These are phyloP conservation scores for Darevskia nairensis DNA, from an alignment of 2,797 vertebrate genomes.

Conservation along the genomic window DNA sequence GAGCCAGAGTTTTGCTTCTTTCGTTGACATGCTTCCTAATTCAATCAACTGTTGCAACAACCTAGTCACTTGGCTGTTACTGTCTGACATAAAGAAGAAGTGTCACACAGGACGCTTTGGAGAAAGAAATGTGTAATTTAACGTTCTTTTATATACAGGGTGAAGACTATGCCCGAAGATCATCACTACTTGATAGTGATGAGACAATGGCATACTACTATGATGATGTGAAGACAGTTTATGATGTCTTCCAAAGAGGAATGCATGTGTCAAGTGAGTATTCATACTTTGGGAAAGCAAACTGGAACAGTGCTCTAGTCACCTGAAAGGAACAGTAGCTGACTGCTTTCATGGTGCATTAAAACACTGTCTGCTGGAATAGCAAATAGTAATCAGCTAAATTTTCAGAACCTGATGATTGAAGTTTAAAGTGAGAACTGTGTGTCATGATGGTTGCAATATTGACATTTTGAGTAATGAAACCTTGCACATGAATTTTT, in stretches of 20 bases:
- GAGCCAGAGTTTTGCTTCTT: background rate
- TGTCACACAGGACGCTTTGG: background rate
- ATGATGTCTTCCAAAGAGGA: slow-evolving; percentile 90
- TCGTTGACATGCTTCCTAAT: background rate
- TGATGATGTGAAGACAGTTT: slow-evolving; percentile 86
- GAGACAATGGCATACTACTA: slow-evolving; percentile 83
- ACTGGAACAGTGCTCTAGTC: background rate
- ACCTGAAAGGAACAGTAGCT: background rate
- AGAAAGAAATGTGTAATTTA: background rate
- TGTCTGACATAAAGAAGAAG: background rate
- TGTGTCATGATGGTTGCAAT: background rate
- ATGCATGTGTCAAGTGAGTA: slow-evolving; percentile 90
- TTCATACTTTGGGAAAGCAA: background rate
- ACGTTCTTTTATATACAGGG: slow-evolving; percentile 77
- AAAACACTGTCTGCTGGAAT: background rate
- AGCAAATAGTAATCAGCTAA: background rate
- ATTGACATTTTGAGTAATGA: background rate
- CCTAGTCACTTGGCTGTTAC: background rate
- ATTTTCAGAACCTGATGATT: background rate
- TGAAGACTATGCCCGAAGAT: slow-evolving; percentile 83
- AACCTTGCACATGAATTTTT: background rate
- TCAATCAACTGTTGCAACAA: background rate
- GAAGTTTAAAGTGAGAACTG: background rate
- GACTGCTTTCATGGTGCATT: background rate
- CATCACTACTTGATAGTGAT: slow-evolving; percentile 76